phyloP scores from a whole-genome alignment of 2,113 vertebrate species.

The Podarcis raffonei region DNA sequence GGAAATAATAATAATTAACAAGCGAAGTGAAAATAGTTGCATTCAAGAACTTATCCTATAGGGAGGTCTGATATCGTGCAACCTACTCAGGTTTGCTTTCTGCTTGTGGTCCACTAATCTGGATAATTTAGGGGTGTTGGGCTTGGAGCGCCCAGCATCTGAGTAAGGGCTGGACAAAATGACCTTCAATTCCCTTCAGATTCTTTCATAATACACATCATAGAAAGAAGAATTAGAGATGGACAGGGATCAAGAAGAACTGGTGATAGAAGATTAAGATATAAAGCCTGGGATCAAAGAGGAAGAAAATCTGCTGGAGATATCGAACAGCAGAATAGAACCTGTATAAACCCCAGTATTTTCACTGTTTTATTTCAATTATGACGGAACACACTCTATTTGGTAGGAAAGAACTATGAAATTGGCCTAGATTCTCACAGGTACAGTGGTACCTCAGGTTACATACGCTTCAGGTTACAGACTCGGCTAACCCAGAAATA shows the following conservation, averaged over 20 bases:
- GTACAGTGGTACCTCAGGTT: too few species aligned
- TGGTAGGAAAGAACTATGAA: slow-evolving; percentile 12
- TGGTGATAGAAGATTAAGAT: not conserved
- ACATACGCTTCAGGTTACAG: too few species aligned
- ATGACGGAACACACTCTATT: slow-evolving; percentile 14
- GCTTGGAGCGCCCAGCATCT: not conserved
- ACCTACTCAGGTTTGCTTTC: not conserved
- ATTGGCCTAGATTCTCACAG: not conserved
- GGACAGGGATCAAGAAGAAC: not conserved
- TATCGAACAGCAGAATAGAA: not conserved
- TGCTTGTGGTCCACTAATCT: too few species aligned
- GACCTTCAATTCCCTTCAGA: not conserved
- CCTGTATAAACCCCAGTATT: not conserved
- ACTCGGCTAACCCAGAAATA: too few species aligned
- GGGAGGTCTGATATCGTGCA: not conserved
- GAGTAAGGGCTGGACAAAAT: not conserved
- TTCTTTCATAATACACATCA: not conserved
- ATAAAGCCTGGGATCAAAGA: slow-evolving; percentile 2
- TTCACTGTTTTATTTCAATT: slow-evolving; percentile 13
- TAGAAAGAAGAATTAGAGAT: not conserved
- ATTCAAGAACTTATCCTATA: not conserved
- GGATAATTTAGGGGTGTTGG: not conserved
- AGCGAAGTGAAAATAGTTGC: not conserved
- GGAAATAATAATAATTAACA: not conserved
- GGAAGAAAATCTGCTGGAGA: not conserved